phyloP scores from a whole-genome alignment of 2,113 vertebrate genomes.

The Pongo pygmaeus region DNA sequence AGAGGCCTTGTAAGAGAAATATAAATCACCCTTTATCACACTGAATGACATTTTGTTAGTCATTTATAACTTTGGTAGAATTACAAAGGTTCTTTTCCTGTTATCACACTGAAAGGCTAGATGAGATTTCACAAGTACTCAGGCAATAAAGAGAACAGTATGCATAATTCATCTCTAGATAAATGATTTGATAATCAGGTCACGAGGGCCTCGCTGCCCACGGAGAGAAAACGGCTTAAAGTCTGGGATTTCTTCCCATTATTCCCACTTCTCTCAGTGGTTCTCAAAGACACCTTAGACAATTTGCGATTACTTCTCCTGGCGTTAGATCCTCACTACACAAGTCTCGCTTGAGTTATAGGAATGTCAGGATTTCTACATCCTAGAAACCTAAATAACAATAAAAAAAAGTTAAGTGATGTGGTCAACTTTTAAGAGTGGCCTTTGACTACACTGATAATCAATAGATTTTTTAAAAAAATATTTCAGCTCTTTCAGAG shows the following conservation, averaged over 20 bases:
- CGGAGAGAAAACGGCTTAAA: background rate
- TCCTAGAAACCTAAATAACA: background rate
- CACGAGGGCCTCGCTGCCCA: background rate
- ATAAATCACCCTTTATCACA: background rate
- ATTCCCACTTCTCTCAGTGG: background rate
- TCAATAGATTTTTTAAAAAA: background rate
- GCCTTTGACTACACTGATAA: background rate
- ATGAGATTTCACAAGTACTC: constrained; percentile 42
- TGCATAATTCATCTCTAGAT: constrained; percentile 52
- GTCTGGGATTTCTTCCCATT: background rate
- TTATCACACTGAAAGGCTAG: constrained; percentile 2
- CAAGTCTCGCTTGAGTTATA: background rate
- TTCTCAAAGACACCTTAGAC: background rate
- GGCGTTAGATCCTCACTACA: background rate
- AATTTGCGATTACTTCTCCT: background rate
- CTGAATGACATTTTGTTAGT: background rate
- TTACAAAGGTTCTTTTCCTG: constrained; percentile 3
- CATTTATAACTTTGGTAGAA: constrained; percentile 30
- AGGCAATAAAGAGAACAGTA: background rate
- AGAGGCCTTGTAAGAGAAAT: constrained; percentile 38
- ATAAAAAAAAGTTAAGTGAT: constrained; percentile 1
- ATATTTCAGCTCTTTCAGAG: background rate
- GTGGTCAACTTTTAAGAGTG: background rate
- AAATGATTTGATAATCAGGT: constrained; percentile 17
- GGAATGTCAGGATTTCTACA: background rate